phyloP scores from a whole-genome alignment of 2,797 vertebrate species.

The Mallotus villosus region DNA sequence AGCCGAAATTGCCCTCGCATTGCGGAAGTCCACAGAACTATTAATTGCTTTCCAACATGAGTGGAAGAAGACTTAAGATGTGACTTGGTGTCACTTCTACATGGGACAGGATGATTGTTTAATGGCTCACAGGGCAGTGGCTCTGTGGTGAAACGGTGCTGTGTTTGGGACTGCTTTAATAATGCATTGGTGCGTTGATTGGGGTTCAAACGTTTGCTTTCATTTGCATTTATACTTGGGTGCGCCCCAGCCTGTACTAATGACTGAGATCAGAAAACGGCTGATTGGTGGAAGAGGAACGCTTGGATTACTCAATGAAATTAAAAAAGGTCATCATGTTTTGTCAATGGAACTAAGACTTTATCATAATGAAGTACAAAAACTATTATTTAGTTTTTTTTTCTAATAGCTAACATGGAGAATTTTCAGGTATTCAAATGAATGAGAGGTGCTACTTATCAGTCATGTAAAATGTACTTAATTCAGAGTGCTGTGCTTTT shows the following conservation, averaged over 20 bases:
- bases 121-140: slow-evolving; percentile 35
- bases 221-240: slow-evolving; percentile 17
- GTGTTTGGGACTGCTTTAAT: slow-evolving; percentile 43
- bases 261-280: slow-evolving; percentile 39
- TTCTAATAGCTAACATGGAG: no score
- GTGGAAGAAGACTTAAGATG: slow-evolving; percentile 33
- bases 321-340: slow-evolving; percentile 54
- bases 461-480: slow-evolving; percentile 21
- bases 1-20: slow-evolving; percentile 25
- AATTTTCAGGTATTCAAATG: slow-evolving; percentile 10
- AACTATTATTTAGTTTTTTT: no score
- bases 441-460: slow-evolving; percentile 46
- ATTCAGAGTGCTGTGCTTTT: background rate
- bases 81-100: slow-evolving; percentile 39
- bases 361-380: slow-evolving; percentile 41
- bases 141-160: slow-evolving; percentile 34
- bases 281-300: slow-evolving; percentile 49
- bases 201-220: slow-evolving; percentile 27
- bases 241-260: slow-evolving; percentile 38
- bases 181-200: slow-evolving; percentile 42
- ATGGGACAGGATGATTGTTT: slow-evolving; percentile 32
- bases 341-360: slow-evolving; percentile 54
- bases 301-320: slow-evolving; percentile 56
- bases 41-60: slow-evolving; percentile 34
- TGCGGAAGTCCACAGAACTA: slow-evolving; percentile 14